These are phyloP conservation scores for human DNA, from an alignment of 2,113 vertebrate species.

Conservation along the genomic window GRCh38 chr12:51423001-51423500, in stretches of 20 bases:
- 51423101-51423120: background rate
- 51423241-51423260: background rate
- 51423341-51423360: constrained; percentile 6
- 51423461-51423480: background rate
- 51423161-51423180: background rate
- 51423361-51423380: constrained; percentile 19
- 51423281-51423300: background rate
- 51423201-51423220: constrained; percentile 2
- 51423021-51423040: background rate
- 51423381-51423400: background rate
- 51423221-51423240: background rate
- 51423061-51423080: constrained; percentile 17
- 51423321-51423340: constrained; percentile 20
- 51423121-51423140: background rate
- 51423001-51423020: background rate
- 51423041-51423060: background rate
- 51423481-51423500: background rate
- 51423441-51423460: background rate
- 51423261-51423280: background rate
- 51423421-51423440: background rate
- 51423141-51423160: background rate
- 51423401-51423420: background rate
- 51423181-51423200: constrained; percentile 10
- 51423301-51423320: background rate
- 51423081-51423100: background rate